Conservation (phyloP, 2,113 vertebrate genomes). For the Sclerurus mexicanus region DNA sequence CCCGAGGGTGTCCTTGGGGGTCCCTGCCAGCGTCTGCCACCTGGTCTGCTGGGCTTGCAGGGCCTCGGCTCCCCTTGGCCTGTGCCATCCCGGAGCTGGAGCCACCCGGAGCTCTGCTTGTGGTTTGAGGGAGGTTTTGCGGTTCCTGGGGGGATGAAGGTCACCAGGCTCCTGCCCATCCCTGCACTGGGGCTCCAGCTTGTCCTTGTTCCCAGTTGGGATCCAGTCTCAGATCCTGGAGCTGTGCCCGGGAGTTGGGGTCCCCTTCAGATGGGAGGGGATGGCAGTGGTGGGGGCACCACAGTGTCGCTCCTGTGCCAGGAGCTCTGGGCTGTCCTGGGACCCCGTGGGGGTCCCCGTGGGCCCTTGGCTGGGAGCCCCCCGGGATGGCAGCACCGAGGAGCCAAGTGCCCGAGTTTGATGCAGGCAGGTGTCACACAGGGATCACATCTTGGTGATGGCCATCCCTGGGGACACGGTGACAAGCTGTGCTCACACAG, state of each 20-base stretch:
- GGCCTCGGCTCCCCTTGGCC: not conserved
- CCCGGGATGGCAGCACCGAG: accelerated
- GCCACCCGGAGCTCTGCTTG: accelerated
- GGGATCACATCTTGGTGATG: not conserved
- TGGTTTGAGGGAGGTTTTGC: accelerated
- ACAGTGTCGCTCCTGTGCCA: not conserved
- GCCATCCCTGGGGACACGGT: not conserved
- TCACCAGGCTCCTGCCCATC: not conserved
- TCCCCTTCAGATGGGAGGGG: not conserved
- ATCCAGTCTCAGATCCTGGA: not conserved
- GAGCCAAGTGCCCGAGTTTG: not conserved
- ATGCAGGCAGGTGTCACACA: not conserved
- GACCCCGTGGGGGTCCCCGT: accelerated
- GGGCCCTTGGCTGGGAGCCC: not conserved
- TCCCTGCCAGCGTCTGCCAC: not conserved
- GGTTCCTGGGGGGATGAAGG: not conserved
- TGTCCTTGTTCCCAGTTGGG: accelerated
- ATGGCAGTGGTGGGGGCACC: accelerated
- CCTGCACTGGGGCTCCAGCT: accelerated
- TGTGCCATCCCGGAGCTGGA: accelerated
- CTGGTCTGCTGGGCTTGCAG: not conserved
- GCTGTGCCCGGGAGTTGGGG: not conserved
- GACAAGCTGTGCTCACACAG: not conserved
- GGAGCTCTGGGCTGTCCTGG: accelerated
- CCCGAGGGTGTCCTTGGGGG: accelerated